Percentiles rank a stretch among this genome's conserved stretches.
phyloP scores from a whole-genome alignment of 1,140 invertebrate genomes.

The Brachionus manjavacas region DNA sequence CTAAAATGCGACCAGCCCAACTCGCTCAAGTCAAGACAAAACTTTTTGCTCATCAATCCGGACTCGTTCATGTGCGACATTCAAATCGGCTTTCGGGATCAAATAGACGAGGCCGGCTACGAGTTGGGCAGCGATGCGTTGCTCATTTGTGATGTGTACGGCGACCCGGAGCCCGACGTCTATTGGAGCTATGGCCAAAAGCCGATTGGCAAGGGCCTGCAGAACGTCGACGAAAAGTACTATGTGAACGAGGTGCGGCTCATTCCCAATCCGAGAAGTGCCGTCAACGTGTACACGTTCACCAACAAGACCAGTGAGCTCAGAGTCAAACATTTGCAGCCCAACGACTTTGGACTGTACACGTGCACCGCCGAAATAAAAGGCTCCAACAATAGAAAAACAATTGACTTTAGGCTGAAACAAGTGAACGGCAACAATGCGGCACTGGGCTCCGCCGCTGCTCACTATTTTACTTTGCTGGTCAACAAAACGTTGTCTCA shows the following conservation, averaged over 20 bases:
- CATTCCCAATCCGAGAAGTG: background rate
- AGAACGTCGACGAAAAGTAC: background rate
- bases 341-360: conserved; percentile 6
- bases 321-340: background rate
- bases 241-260: background rate
- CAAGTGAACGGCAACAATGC: background rate
- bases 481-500: background rate
- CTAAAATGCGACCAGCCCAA: conserved; percentile 39
- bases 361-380: conserved; percentile 34
- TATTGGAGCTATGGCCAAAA: conserved; percentile 38
- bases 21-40: conserved; percentile 32
- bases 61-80: conserved; percentile 40
- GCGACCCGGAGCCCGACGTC: conserved; percentile 27
- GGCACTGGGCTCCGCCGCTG: background rate
- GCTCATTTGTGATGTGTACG: conserved; percentile 34
- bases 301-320: conserved; percentile 35
- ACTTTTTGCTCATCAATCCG: conserved; percentile 23
- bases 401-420: background rate
- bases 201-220: conserved; percentile 12
- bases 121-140: background rate
- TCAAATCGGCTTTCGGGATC: background rate
- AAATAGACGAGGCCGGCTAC: background rate
- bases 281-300: background rate
- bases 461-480: background rate
- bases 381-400: conserved; percentile 32